Base-by-base conservation (phyloP, 2,888 invertebrate genomes). In the Abscondita cerata region DNA sequence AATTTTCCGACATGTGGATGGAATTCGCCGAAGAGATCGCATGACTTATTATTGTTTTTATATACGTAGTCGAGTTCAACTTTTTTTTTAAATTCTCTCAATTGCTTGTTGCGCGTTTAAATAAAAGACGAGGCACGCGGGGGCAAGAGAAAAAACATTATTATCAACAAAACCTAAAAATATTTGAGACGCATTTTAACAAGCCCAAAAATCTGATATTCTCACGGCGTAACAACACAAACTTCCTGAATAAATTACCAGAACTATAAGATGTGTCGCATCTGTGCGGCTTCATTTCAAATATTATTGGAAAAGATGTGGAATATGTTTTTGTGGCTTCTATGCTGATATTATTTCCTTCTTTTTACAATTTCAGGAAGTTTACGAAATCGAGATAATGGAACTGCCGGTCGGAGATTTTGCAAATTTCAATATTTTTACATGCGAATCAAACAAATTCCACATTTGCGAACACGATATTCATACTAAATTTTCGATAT, bases 221-320 rank as follows among this genome's bases (percentile, higher is more conserved):
- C 60, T 25, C 55, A 54, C 18, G 20, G 61, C 25, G 51, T 46
- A 44, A 44, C 19, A 52, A 44, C 19, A 52, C 40, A 62, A 62
- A 62, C 34, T 62, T 62, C 53, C 53, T 9, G 62, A 62, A 62
- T 62, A 62, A 62, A 62, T 62, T 62, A 52, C 52, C 34, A 36
- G 47, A 57, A 57, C 53, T 62, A 58, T 52, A 57, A 52, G 50
- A 52, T 58, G 53, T 53, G 62, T 53, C 62, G 50, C 62, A 62
- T 62, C 62, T 62, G 62, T 19, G 41, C 52, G 47, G 55, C 57
- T 59, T 62, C 62, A 57, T 62, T 62, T 57, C 62, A 20, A 62
- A 52, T 57, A 47, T 58, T 62, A 62, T 62, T 62, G 62, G 53
- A 62, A 62, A 62, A 57, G 47, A 62, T 53, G 19, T 40, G 46